A percentile compares a stretch with the other conserved stretches of the same genome.
phyloP scores from a whole-genome alignment of 2,888 invertebrate species.

The Melipona bicolor region DNA sequence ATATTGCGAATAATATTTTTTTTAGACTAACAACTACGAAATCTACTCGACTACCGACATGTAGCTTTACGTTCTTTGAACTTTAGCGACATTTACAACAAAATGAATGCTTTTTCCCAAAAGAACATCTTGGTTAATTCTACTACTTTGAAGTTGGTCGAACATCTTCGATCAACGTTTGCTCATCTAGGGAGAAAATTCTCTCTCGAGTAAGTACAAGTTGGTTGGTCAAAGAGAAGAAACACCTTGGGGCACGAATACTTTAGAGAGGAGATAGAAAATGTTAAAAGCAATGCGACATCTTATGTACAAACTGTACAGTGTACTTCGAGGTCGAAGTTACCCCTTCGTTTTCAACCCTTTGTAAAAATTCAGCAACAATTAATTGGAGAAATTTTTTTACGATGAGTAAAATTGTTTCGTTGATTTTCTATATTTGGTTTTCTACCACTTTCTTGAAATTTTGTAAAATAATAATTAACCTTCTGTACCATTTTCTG shows the following conservation, averaged over 20 bases:
- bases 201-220: slow-evolving; percentile 1
- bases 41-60: too few species aligned
- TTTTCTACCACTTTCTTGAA: too few species aligned
- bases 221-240: not conserved
- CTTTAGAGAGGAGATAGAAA: slow-evolving; percentile 20
- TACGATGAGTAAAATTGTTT: not conserved
- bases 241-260: slow-evolving; percentile 15
- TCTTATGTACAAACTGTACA: slow-evolving; percentile 28
- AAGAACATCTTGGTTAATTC: not conserved
- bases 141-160: not conserved
- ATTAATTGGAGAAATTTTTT: not conserved
- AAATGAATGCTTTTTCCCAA: not conserved
- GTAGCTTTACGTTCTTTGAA: not conserved
- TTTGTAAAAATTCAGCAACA: not conserved
- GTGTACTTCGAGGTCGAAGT: slow-evolving; percentile 1
- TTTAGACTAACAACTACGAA: too few species aligned
- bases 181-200: not conserved
- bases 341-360: slow-evolving; percentile 17
- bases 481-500: too few species aligned
- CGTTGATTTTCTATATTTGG: not conserved
- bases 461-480: too few species aligned
- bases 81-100: not conserved
- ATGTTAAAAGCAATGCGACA: slow-evolving; percentile 21
- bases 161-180: not conserved
- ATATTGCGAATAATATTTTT: too few species aligned